A percentile compares a stretch with the other conserved stretches of the same genome.
Conservation (phyloP, 2,888 invertebrate species). For the Caenorhabditis japonica region DNA sequence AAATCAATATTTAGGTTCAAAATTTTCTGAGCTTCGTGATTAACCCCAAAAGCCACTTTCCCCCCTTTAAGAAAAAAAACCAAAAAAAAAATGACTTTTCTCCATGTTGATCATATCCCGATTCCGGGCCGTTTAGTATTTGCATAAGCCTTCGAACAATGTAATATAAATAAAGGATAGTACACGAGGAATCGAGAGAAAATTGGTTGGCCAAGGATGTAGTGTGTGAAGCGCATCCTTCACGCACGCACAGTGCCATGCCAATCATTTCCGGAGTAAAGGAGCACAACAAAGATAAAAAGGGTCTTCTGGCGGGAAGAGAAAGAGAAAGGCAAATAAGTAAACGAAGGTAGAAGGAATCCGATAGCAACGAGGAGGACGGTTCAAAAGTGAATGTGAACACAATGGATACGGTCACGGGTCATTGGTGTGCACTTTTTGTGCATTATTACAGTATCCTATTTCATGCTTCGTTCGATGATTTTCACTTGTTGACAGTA, state of each 20-base stretch:
- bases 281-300: too few relatives aligned
- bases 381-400: conserved; percentile 11
- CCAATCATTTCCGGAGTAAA: too few relatives aligned
- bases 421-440: conserved; percentile 20
- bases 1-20: too few relatives aligned
- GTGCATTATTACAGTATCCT: conserved; percentile 33
- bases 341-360: conserved; percentile 11
- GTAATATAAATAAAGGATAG: conserved; percentile 49
- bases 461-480: too few relatives aligned
- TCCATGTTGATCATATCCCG: conserved; percentile 28
- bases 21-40: too few relatives aligned
- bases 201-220: too few relatives aligned
- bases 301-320: conserved; percentile 3
- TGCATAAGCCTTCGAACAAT: conserved; percentile 43
- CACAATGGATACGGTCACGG: conserved; percentile 35
- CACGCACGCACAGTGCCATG: too few relatives aligned
- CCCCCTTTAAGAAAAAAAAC: conserved; percentile 9
- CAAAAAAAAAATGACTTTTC: conserved; percentile 6
- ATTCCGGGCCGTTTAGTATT: too few relatives aligned
- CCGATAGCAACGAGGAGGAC: conserved; percentile 8
- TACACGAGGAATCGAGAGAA: too few relatives aligned
- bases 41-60: too few relatives aligned
- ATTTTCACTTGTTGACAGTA: too few relatives aligned
- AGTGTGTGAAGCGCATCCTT: too few relatives aligned
- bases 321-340: conserved; percentile 3